Percentiles rank a stretch among this genome's conserved stretches.
Conservation (phyloP, 2,113 vertebrate species). For the Mohoua ochrocephala region DNA sequence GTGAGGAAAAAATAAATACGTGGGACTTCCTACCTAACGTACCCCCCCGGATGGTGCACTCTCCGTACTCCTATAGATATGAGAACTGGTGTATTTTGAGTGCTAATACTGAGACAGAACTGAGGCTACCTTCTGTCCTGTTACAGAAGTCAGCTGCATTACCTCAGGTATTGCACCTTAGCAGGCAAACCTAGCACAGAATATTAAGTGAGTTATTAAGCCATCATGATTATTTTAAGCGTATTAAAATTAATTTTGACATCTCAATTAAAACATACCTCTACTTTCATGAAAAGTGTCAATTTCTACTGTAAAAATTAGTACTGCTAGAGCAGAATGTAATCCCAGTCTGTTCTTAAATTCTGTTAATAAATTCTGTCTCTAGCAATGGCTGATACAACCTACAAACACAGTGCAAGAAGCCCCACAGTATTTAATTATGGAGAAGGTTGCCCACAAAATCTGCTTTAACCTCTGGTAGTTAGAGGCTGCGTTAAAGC, state of each 20-base stretch:
- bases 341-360: background rate
- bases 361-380: background rate
- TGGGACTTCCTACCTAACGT: background rate
- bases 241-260: background rate
- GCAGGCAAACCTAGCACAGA: background rate
- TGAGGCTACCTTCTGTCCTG: background rate
- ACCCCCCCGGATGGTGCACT: accelerated
- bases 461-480: background rate
- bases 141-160: background rate
- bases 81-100: background rate
- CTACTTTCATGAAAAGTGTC: background rate
- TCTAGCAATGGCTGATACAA: background rate
- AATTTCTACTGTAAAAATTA: background rate
- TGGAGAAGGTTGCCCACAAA: background rate
- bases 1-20: background rate
- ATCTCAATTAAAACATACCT: background rate
- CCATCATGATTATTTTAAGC: background rate
- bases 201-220: background rate
- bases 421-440: background rate
- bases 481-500: background rate
- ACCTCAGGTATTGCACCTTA: background rate
- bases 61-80: background rate
- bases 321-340: background rate
- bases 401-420: background rate
- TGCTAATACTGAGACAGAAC: background rate